These are phyloP conservation scores for Anastrepha obliqua DNA, from an alignment of 1,140 invertebrate species.

Conservation along the genomic window DNA sequence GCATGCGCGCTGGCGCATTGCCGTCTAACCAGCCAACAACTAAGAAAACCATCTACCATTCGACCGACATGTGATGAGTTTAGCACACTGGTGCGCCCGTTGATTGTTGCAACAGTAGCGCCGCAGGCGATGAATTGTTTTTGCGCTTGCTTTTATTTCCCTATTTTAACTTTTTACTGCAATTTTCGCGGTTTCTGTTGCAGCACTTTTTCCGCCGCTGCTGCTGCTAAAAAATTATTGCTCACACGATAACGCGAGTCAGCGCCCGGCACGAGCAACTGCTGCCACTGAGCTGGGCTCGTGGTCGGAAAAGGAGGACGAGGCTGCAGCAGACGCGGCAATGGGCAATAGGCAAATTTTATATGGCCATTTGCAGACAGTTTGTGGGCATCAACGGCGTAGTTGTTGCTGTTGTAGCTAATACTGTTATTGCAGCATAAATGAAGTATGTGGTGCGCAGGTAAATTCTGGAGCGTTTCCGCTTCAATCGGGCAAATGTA, in stretches of 20 bases:
- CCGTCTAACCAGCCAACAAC: too few species aligned
- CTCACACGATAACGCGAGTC: constrained; percentile 40
- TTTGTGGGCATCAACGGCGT: constrained; percentile 17
- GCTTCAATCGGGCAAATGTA: constrained; percentile 14
- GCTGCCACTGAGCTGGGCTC: not conserved
- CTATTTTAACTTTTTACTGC: constrained; percentile 39
- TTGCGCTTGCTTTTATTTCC: constrained; percentile 47
- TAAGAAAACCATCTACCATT: not conserved
- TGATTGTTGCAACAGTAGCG: constrained; percentile 47
- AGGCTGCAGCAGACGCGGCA: not conserved
- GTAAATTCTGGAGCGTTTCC: constrained; percentile 49
- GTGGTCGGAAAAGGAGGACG: not conserved
- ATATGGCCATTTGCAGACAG: constrained; percentile 32
- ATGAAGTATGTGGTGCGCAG: constrained; percentile 28
- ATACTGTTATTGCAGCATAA: constrained; percentile 2
- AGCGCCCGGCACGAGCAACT: constrained; percentile 38
- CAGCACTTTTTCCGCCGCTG: not conserved
- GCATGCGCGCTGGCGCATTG: not conserved
- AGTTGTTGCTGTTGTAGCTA: not conserved
- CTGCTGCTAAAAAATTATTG: constrained; percentile 28
- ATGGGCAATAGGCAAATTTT: constrained; percentile 45
- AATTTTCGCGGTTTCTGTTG: constrained; percentile 38
- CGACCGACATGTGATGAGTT: constrained; percentile 49
- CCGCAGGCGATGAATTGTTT: constrained; percentile 43
- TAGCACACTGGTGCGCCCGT: constrained; percentile 1